Evolutionary conservation across 2,888 invertebrate genomes (phyloP).

Genomic region (Hofmannophila pseudospretella): DNA sequence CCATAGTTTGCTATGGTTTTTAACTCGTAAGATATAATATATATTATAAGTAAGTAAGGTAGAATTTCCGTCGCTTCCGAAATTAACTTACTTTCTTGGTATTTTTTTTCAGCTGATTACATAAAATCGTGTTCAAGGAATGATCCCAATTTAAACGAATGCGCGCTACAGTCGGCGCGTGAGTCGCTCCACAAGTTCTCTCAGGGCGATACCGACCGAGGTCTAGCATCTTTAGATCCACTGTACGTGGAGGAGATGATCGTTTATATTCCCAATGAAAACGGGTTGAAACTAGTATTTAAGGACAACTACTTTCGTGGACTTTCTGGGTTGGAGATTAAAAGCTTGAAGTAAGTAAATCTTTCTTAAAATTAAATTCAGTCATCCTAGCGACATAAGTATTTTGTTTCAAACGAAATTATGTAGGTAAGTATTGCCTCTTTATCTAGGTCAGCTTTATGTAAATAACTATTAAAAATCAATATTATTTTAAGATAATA

Average conservation of each 20-base stretch:
- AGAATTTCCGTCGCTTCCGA: too few relatives aligned
- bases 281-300: conserved; percentile 46
- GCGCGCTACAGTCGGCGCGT: conserved; percentile 46
- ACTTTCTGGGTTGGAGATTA: conserved; percentile 39
- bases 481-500: too few relatives aligned
- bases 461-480: too few relatives aligned
- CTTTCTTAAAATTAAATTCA: neutral
- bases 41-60: too few relatives aligned
- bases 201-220: conserved; percentile 38
- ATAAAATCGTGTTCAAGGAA: conserved; percentile 49
- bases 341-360: conserved; percentile 40
- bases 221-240: conserved; percentile 43
- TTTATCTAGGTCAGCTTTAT: too few relatives aligned
- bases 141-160: conserved; percentile 50
- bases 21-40: too few relatives aligned
- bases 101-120: conserved; percentile 41
- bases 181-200: conserved; percentile 44
- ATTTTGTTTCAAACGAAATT: too few relatives aligned
- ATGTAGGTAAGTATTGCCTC: too few relatives aligned
- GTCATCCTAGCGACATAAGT: too few relatives aligned
- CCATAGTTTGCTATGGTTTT: too few relatives aligned
- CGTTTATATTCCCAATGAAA: conserved; percentile 48
- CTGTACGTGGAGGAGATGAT: conserved; percentile 47
- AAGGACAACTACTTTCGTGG: conserved; percentile 51
- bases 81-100: too few relatives aligned